phyloP scores from a whole-genome alignment of 1,140 invertebrate species.

The Monomorium pharaonis region DNA sequence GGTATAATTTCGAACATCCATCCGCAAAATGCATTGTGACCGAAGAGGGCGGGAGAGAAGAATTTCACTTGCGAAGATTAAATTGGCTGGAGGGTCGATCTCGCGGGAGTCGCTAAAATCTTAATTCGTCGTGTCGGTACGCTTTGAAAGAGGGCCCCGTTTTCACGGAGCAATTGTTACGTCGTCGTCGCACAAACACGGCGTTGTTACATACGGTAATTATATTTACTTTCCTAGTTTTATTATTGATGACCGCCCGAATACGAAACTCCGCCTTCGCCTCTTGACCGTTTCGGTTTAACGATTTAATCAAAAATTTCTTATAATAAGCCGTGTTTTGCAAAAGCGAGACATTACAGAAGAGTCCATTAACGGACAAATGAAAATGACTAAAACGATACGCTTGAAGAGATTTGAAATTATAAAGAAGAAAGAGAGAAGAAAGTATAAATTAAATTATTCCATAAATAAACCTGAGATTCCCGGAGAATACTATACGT shows the following conservation, averaged over 20 bases:
- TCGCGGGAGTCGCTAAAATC: slow-evolving; percentile 70
- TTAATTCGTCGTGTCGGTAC: slow-evolving; percentile 64
- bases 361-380: slow-evolving; percentile 7
- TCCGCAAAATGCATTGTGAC: slow-evolving; percentile 5
- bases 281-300: background rate
- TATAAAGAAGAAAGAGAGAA: background rate
- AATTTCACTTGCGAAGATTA: slow-evolving; percentile 67
- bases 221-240: slow-evolving; percentile 80
- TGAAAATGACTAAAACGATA: background rate
- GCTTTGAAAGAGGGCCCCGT: slow-evolving; percentile 70
- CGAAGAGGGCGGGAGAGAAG: slow-evolving; percentile 28
- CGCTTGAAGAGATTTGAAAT: background rate
- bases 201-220: slow-evolving; percentile 75
- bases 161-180: slow-evolving; percentile 76
- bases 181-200: slow-evolving; percentile 70
- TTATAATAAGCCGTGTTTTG: background rate
- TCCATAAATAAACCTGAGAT: slow-evolving; percentile 10
- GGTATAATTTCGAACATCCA: slow-evolving; percentile 28
- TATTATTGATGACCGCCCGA: slow-evolving; percentile 76
- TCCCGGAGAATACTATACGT: background rate
- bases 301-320: slow-evolving; percentile 16
- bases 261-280: background rate
- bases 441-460: background rate
- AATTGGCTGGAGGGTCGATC: slow-evolving; percentile 68
- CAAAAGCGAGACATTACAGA: background rate